Percentiles rank a stretch among this genome's conserved stretches.
These are phyloP conservation scores for Orchesella cincta DNA, from an alignment of 1,140 invertebrate genomes.

Conservation along the genomic window DNA sequence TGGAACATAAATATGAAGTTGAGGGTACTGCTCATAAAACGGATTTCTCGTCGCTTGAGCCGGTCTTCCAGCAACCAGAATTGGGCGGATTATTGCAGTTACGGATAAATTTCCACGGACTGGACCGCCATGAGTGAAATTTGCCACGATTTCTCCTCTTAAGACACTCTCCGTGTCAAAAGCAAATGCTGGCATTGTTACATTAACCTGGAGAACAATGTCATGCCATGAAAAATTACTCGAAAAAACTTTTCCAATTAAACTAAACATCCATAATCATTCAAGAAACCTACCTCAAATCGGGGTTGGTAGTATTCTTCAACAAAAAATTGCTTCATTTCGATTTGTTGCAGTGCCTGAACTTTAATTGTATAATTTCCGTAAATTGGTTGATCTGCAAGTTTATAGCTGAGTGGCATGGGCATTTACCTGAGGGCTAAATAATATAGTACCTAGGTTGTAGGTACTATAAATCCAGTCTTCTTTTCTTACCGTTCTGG, in stretches of 20 bases:
- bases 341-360: constrained; percentile 81
- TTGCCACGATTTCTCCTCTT: constrained; percentile 82
- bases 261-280: not conserved
- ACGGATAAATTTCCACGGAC: constrained; percentile 83
- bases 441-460: constrained; percentile 54
- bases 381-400: constrained; percentile 88
- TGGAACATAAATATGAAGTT: not conserved
- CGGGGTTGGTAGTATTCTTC: constrained; percentile 93
- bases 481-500: constrained; percentile 41
- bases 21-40: not conserved
- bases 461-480: not conserved
- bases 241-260: constrained; percentile 14
- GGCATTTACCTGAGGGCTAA: constrained; percentile 93
- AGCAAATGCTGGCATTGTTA: constrained; percentile 91
- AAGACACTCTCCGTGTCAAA: constrained; percentile 81
- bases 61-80: constrained; percentile 52
- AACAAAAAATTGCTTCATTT: constrained; percentile 81
- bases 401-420: constrained; percentile 78
- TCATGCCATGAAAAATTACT: constrained; percentile 39
- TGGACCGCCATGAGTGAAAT: constrained; percentile 86
- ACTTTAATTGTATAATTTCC: constrained; percentile 90
- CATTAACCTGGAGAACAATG: constrained; percentile 74
- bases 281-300: constrained; percentile 64
- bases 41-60: not conserved
- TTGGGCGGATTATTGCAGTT: constrained; percentile 71